phyloP scores from a whole-genome alignment of 2,797 vertebrate species.

The Pseudopleuronectes americanus region DNA sequence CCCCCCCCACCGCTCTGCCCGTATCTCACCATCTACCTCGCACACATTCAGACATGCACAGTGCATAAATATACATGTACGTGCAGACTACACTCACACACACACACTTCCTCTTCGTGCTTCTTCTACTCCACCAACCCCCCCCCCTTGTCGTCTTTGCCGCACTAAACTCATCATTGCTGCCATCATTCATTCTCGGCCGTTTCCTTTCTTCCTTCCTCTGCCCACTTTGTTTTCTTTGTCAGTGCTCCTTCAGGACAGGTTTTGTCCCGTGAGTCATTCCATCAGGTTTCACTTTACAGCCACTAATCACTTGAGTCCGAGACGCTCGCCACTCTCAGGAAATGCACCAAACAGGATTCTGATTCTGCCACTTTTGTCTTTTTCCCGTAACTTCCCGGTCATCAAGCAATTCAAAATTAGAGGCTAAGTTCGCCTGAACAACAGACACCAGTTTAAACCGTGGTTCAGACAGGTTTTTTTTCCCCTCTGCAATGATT shows the following conservation, averaged over 20 bases:
- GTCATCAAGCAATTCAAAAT: constrained; percentile 5
- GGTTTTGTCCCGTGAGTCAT: constrained; percentile 71
- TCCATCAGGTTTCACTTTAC: constrained; percentile 69
- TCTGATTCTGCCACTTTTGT: constrained; percentile 8
- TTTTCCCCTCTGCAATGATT: constrained; percentile 74
- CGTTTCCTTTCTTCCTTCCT: constrained; percentile 76
- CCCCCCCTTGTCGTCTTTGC: constrained; percentile 26
- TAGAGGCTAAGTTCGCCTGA: constrained; percentile 48
- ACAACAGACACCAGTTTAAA: constrained; percentile 55
- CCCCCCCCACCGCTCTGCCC: constrained; percentile 1
- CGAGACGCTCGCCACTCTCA: constrained; percentile 29
- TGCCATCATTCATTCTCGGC: constrained; percentile 64
- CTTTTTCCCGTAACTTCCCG: neutral
- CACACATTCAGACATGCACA: constrained; percentile 24
- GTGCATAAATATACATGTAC: constrained; percentile 40
- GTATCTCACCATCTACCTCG: constrained; percentile 25
- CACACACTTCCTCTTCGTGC: constrained; percentile 40
- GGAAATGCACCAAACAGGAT: constrained; percentile 21
- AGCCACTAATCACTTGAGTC: constrained; percentile 52
- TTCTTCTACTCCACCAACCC: neutral
- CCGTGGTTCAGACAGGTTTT: constrained; percentile 88
- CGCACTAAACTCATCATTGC: constrained; percentile 64
- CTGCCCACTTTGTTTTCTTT: constrained; percentile 71
- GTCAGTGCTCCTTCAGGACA: constrained; percentile 68
- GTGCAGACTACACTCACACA: constrained; percentile 43